These are phyloP conservation scores for Apocheima hispidaria DNA, from an alignment of 2,888 invertebrate species.

Conservation along the genomic window DNA sequence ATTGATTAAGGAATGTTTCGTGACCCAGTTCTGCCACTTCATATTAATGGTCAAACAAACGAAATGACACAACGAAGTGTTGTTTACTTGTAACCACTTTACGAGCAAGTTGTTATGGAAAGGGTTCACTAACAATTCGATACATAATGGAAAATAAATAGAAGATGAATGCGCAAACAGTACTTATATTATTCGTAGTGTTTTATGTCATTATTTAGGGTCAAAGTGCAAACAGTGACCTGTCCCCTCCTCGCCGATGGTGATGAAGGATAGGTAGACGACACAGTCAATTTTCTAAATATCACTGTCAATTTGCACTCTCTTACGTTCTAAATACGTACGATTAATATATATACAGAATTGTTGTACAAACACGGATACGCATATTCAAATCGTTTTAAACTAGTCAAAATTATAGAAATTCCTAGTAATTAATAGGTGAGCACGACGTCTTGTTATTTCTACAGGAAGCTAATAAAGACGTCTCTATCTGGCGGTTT, in stretches of 20 bases:
- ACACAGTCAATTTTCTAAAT: conserved; percentile 36
- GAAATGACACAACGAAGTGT: conserved; percentile 12
- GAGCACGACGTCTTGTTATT: conserved; percentile 8
- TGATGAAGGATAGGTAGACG: not conserved
- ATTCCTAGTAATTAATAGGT: conserved; percentile 13
- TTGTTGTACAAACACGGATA: conserved; percentile 9
- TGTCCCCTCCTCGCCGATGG: not conserved
- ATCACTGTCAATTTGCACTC: no score
- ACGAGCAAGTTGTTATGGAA: conserved; percentile 8
- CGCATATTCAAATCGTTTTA: conserved; percentile 19
- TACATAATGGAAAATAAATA: conserved; percentile 14
- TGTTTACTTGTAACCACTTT: conserved; percentile 5
- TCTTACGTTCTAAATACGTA: conserved; percentile 42
- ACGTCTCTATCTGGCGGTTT: not conserved
- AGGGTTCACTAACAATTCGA: conserved; percentile 24
- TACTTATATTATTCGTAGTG: conserved; percentile 6
- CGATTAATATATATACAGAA: conserved; percentile 49
- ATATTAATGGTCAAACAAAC: conserved; percentile 26
- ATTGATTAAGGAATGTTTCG: conserved; percentile 25
- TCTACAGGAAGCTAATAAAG: not conserved
- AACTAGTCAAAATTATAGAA: conserved; percentile 18
- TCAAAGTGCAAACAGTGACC: conserved; percentile 1
- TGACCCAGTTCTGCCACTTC: conserved; percentile 33
- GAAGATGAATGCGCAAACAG: not conserved
- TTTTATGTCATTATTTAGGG: conserved; percentile 20